Base-by-base conservation (phyloP, 2,797 vertebrate genomes). In the Acipenser transmontanus region DNA sequence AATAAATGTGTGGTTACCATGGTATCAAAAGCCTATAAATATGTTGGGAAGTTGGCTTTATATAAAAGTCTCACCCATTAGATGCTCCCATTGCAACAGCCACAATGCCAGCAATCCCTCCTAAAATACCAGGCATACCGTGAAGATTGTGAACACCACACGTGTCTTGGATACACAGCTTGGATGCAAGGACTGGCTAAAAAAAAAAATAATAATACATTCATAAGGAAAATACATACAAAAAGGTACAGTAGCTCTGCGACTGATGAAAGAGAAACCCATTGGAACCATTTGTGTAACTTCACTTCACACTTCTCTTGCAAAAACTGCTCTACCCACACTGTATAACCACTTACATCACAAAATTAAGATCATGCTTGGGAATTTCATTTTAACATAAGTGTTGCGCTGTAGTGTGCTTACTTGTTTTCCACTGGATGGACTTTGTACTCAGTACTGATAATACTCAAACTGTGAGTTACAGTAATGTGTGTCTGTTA, bases 61-160 rank as follows among this genome's bases (percentile, higher is more conserved):
- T 17, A 1, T 17, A 17, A 17, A 17, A 17, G 7, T 2, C 78
- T 75, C 77, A 91, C 88, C 7, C 1, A 0, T 78, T 17, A 17
- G 17, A 17, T 17, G 17, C 17, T 17, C 17, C 80, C 70, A 89
- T 0, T 0, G 88, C 88, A 50, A 90, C 74, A 8, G 88, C 91
- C 62, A 91, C 47, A 0, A 98, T 91, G 51, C 96, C 87, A 59
- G 94, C 91, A 0, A 97, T 67, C 0, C 96, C 96, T 0, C 95
- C 97, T 50, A 98, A 63, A 70, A 98, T 81, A 34, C 96, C 96
- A 48, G 97, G 97, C 83, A 99, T 91, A 47, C 96, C 97, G 1
- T 99, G 97, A 59, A 99, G 87, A 78, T 98, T 98, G 81, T 99
- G 97, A 64, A 99, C 93, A 0, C 97, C 97, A 47, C 97, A 98